These are phyloP conservation scores for Anneissia japonica DNA, from an alignment of 35 echinoderm and acorn worm species.

Conservation along the genomic window DNA sequence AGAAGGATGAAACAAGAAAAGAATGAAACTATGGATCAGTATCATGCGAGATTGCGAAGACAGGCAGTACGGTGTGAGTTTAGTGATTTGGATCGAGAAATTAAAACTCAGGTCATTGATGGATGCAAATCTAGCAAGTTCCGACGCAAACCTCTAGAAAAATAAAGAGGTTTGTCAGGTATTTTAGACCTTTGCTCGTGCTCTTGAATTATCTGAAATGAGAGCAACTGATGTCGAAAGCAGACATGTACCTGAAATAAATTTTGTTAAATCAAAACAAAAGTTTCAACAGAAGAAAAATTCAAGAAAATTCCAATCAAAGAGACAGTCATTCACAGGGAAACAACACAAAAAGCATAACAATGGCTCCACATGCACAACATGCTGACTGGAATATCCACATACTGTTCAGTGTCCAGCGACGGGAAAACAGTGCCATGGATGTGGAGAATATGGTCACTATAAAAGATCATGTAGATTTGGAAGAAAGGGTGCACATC, in stretches of 20 bases:
- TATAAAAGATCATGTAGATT: background rate
- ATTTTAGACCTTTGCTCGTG: background rate
- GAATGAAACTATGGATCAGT: slow-evolving; percentile 59
- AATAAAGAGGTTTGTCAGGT: slow-evolving; percentile 1
- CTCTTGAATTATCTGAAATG: slow-evolving; percentile 23
- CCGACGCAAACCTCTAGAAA: slow-evolving; percentile 20
- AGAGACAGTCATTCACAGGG: background rate
- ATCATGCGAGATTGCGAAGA: slow-evolving; percentile 33
- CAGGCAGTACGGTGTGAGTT: slow-evolving; percentile 55
- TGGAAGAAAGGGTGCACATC: no score
- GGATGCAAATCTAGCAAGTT: slow-evolving; percentile 26
- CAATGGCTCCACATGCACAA: background rate
- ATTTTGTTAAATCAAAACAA: background rate
- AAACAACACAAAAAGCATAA: background rate
- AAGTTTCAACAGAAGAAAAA: background rate
- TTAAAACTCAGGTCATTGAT: slow-evolving; percentile 47
- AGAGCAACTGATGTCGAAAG: slow-evolving; percentile 15
- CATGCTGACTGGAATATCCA: slow-evolving; percentile 36
- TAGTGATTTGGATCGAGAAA: slow-evolving; percentile 35
- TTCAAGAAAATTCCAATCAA: background rate
- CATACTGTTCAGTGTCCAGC: slow-evolving; percentile 38
- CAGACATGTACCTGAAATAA: background rate
- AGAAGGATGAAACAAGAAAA: slow-evolving; percentile 42
- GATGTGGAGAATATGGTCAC: slow-evolving; percentile 34
- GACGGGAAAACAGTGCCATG: slow-evolving; percentile 40